Base-by-base conservation (phyloP, 2,113 vertebrate genomes). In the Cephalopholis sonnerati region DNA sequence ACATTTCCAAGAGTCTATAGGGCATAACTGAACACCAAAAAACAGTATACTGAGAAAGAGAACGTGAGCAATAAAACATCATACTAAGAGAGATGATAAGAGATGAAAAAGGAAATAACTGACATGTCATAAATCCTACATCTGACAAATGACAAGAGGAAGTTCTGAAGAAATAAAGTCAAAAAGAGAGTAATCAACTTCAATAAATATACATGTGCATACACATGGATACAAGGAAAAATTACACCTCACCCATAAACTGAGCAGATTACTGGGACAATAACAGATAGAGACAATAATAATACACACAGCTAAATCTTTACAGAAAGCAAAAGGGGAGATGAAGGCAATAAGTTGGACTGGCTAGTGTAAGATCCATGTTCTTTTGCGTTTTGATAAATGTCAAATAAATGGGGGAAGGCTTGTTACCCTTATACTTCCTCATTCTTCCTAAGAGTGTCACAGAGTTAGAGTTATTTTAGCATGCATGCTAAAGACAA, bases 371-470 rank as follows among this genome's bases (percentile, higher is more conserved):
- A 74, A 7, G 6, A 61, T 24, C 9, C 53, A 65, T 58, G 51
- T 55, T 76, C 48, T 44, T 86, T 70, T 67, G 62, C 36, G 54
- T 64, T 81, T 36, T 55, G 13, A 78, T 82, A 32, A 79, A 61
- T 24, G 53, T 66, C 5, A 79, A 82, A 82, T 55, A 85, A 74
- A 78, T 17, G 61, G 0, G 0, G 69, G 29, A 51, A 57, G 63
- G 55, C 32, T 82, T 57, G 54, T 78, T 65, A 58, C 81, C 87
- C 86, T 74, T 82, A 87, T 77, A 74, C 83, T 74, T 85, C 65
- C 71, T 74, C 77, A 91, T 92, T 74, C 46, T 93, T 72, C 15
- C 80, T 83, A 59, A 32, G 32, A 87, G 82, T 72, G 84, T 84
- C 74, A 83, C 68, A 53, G 80, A 80, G 46, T 66, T 54, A 24